Evolutionary conservation across 2,888 invertebrate genomes (phyloP), one percentile per base, ranked within the genome.

Genomic region (Noctua comes): DNA sequence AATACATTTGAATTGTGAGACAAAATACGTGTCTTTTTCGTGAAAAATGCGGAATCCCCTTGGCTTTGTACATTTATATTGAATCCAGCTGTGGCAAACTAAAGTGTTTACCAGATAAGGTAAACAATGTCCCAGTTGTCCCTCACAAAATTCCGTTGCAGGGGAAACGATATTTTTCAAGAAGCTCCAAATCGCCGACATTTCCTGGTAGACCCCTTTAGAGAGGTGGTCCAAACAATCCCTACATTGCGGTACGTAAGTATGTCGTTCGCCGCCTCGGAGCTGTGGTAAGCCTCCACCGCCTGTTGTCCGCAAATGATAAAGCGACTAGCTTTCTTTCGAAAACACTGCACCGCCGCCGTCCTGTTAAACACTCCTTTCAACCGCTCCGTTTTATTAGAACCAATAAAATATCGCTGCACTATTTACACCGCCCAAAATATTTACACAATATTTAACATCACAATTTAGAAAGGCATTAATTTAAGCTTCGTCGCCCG

Each of bases 291-390:
- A 95, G 94, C 93, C 92, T 91, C 88, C 87, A 91, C 91, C 91
- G 92, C 91, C 92, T 93, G 93, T 94, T 95, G 96, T 94, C 93
- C 95, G 91, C 93, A 91, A 93, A 93, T 94, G 96, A 96, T 94
- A 96, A 96, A 96, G 93, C 91, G 93, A 92, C 91, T 90, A 92
- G 93, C 93, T 92, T 93, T 93, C 91, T 92, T 92, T 90, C 86
- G 86, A 89, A 91, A 91, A 92, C 89, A 92, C 90, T 91, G 84
- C 87, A 89, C 79, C 87, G n/a, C 59, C 79, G 86, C 85, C 84
- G 85, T 85, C 87, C 85, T 90, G 89, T 91, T 87, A 90, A 91
- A 91, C 88, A 89, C 86, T 89, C 88, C 79, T 86, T 91, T 86
- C 85, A 84, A 86, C 80, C 69, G 64, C 74, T 43, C 36, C 74